These are phyloP conservation scores for Mesoclemmys tuberculata DNA, from an alignment of 2,113 vertebrate genomes.

Conservation along the genomic window DNA sequence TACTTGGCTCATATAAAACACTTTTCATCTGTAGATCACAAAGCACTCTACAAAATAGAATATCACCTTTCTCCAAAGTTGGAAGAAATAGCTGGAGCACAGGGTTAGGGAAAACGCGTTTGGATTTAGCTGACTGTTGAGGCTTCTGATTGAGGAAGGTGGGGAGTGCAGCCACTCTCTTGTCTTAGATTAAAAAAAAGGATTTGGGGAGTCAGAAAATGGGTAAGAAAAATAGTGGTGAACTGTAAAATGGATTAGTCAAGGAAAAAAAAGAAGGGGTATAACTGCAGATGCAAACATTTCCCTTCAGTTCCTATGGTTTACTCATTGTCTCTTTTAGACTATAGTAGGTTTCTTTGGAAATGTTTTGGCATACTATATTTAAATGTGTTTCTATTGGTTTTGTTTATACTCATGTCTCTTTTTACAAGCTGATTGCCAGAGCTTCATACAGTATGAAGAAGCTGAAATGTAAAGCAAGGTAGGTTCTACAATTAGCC, in stretches of 20 bases:
- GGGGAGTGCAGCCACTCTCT: too few relatives aligned
- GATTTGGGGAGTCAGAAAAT: too few relatives aligned
- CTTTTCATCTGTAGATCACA: too few relatives aligned
- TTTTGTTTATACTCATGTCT: not conserved
- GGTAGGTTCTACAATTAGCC: not conserved
- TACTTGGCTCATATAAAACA: too few relatives aligned
- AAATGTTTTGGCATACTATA: not conserved
- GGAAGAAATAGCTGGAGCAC: too few relatives aligned
- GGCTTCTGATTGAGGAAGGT: too few relatives aligned
- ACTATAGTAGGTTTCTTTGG: not conserved
- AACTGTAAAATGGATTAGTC: not conserved
- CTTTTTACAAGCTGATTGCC: not conserved
- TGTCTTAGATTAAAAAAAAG: too few relatives aligned
- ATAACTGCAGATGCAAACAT: not conserved
- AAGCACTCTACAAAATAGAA: too few relatives aligned
- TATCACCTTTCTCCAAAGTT: too few relatives aligned
- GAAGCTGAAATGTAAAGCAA: not conserved
- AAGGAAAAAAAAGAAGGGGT: not conserved
- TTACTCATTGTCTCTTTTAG: not conserved
- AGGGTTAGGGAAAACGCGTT: too few relatives aligned
- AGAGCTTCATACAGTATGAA: not conserved
- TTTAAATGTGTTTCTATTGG: constrained; percentile 16
- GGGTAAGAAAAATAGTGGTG: too few relatives aligned
- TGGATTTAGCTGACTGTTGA: too few relatives aligned
- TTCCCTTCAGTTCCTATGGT: not conserved